Evolutionary conservation across 2,113 vertebrate genomes (phyloP).

Genomic region (Aegithalos caudatus): DNA sequence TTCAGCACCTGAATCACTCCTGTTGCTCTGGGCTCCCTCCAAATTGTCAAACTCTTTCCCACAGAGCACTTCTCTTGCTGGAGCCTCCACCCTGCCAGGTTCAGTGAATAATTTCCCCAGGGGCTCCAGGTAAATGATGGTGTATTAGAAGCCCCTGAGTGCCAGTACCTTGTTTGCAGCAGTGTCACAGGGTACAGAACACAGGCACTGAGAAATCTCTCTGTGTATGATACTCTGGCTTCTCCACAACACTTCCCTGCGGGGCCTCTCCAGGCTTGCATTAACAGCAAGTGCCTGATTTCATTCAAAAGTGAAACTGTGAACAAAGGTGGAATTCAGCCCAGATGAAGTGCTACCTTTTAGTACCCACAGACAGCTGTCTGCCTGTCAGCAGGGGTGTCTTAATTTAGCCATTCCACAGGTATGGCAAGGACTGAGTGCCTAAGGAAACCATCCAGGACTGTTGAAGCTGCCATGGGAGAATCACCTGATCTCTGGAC

Average conservation of each 20-base stretch:
- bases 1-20: background rate
- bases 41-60: background rate
- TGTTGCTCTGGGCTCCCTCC: background rate
- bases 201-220: background rate
- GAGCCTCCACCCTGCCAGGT: background rate
- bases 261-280: background rate
- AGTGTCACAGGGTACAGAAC: background rate
- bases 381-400: background rate
- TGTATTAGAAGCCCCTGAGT: background rate
- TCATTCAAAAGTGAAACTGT: background rate
- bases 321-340: background rate
- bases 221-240: background rate
- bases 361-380: background rate
- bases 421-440: rapidly evolving
- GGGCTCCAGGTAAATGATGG: background rate
- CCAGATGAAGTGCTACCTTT: background rate
- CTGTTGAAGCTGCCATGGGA: background rate
- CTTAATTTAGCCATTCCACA: background rate
- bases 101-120: background rate
- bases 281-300: background rate
- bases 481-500: background rate
- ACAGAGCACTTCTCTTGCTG: background rate
- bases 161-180: background rate
- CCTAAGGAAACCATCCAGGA: background rate
- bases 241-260: background rate